These are phyloP conservation scores for Hippoglossus hippoglossus DNA, from an alignment of 2,797 vertebrate genomes.

Conservation along the genomic window DNA sequence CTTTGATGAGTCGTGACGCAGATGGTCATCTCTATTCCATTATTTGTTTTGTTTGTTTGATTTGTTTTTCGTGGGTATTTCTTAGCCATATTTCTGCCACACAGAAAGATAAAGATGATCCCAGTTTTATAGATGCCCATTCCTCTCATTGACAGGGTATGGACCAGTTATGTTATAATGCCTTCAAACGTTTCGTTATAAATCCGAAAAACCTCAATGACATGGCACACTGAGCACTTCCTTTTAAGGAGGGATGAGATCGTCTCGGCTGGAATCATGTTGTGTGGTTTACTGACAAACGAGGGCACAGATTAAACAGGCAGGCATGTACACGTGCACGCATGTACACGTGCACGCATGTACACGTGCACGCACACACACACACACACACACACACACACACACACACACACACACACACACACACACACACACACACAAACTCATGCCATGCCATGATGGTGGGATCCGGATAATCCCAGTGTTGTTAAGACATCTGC, in stretches of 20 bases:
- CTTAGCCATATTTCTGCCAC: slow-evolving; percentile 35
- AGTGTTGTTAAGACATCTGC: slow-evolving; percentile 35
- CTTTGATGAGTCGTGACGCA: not conserved
- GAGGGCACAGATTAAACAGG: slow-evolving; percentile 51
- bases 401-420: not conserved
- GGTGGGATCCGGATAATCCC: slow-evolving; percentile 61
- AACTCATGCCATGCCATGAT: slow-evolving; percentile 3
- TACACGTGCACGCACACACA: not conserved
- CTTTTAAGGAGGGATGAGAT: slow-evolving; percentile 23
- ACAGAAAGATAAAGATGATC: slow-evolving; percentile 34
- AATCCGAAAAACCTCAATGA: slow-evolving; percentile 40
- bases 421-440: slow-evolving; percentile 3
- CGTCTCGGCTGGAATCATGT: slow-evolving; percentile 32
- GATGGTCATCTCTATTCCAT: slow-evolving; percentile 1
- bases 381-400: slow-evolving; percentile 31
- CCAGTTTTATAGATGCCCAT: slow-evolving; percentile 21
- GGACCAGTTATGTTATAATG: slow-evolving; percentile 26
- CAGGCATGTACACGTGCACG: slow-evolving; percentile 5
- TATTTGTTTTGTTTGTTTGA: not conserved
- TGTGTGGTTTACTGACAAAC: slow-evolving; percentile 51
- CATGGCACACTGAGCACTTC: slow-evolving; percentile 1
- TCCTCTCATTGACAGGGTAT: slow-evolving; percentile 21
- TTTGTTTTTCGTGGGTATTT: not conserved
- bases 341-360: slow-evolving; percentile 11
- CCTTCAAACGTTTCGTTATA: slow-evolving; percentile 35